Conservation (phyloP, 2,888 invertebrate genomes). For the Clanis bilineata region DNA sequence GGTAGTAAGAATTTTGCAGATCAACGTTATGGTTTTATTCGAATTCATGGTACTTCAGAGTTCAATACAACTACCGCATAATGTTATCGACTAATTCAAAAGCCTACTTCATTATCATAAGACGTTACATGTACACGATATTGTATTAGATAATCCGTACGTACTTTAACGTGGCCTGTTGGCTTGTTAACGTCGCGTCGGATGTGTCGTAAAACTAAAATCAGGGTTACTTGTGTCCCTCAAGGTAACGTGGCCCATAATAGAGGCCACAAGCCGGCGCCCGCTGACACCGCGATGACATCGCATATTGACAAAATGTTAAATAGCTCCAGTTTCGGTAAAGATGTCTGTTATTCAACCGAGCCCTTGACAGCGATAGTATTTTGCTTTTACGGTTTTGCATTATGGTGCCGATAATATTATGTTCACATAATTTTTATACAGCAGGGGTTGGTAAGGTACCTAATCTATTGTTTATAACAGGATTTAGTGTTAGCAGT, state of each 20-base stretch:
- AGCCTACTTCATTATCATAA: not conserved
- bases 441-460: too few relatives aligned
- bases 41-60: too few relatives aligned
- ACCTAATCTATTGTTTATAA: too few relatives aligned
- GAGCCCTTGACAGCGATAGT: not conserved
- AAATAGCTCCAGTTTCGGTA: not conserved
- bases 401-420: too few relatives aligned
- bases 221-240: constrained; percentile 36
- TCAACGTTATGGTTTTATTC: too few relatives aligned
- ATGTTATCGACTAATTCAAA: not conserved
- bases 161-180: constrained; percentile 4
- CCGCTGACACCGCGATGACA: constrained; percentile 2
- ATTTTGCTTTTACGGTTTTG: not conserved
- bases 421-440: too few relatives aligned
- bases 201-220: constrained; percentile 45
- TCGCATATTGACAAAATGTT: constrained; percentile 1
- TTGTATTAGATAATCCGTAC: not conserved
- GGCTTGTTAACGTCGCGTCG: constrained; percentile 24
- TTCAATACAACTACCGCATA: too few relatives aligned
- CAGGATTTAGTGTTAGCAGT: too few relatives aligned
- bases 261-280: constrained; percentile 4
- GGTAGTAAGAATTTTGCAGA: too few relatives aligned
- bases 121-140: not conserved
- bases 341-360: not conserved
- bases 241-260: constrained; percentile 35